Conservation (phyloP, 2,888 invertebrate species). For the Amiota communis region DNA sequence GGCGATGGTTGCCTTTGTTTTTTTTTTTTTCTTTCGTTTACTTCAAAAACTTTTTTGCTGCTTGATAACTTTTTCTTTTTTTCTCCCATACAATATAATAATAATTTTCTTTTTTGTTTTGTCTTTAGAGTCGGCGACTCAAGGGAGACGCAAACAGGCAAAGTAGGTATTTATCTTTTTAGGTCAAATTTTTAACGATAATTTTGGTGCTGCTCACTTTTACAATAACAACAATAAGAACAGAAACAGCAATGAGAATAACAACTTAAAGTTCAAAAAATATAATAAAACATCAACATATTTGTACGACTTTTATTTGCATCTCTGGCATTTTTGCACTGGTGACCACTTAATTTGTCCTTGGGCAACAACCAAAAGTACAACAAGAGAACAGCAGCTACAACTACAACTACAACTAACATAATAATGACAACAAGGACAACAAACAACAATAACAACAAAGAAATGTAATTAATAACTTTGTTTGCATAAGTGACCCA, state of each 20-base stretch:
- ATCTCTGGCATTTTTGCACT: constrained; percentile 41
- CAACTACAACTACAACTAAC: constrained; percentile 23
- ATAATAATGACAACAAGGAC: constrained; percentile 26
- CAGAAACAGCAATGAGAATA: constrained; percentile 6
- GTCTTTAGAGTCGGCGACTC: no score
- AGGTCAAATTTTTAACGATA: constrained; percentile 52
- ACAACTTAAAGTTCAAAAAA: constrained; percentile 42
- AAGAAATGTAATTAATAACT: constrained; percentile 52
- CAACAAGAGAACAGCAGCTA: constrained; percentile 16
- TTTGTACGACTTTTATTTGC: constrained; percentile 29
- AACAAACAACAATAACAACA: constrained; percentile 42
- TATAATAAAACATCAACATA: constrained; percentile 35
- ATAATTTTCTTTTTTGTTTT: background rate
- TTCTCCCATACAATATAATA: background rate
- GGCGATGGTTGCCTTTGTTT: no score
- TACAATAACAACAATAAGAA: no score
- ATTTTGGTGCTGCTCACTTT: background rate
- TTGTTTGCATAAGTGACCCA: constrained; percentile 50
- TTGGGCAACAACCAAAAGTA: constrained; percentile 40
- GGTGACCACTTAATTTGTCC: constrained; percentile 53
- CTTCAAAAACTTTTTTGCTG: constrained; percentile 4
- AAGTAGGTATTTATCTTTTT: constrained; percentile 55
- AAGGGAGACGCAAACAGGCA: no score
- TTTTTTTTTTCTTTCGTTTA: no score
- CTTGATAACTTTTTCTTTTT: constrained; percentile 18